Percentiles rank a stretch among this genome's conserved stretches.
These are phyloP conservation scores for Drosophila atripex DNA, from an alignment of 2,888 invertebrate species.

Conservation along the genomic window DNA sequence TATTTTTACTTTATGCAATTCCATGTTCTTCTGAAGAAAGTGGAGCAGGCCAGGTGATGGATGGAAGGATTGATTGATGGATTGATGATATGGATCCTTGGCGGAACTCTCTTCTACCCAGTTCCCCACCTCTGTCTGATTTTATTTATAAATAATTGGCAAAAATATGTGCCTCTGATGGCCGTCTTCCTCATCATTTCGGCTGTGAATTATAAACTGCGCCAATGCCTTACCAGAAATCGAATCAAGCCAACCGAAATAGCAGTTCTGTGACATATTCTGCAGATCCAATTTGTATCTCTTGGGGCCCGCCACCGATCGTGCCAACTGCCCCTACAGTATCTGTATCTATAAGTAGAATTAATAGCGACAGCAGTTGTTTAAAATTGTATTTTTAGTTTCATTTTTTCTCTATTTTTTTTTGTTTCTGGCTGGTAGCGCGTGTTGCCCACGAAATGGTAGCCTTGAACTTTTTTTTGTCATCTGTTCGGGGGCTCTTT, in stretches of 20 bases:
- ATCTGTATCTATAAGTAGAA: conserved; percentile 52
- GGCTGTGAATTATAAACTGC: conserved; percentile 60
- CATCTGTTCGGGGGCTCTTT: conserved; percentile 15
- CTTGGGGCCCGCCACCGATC: conserved; percentile 10
- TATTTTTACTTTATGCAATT: conserved; percentile 35
- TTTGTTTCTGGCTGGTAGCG: conserved; percentile 40
- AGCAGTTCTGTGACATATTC: conserved; percentile 34
- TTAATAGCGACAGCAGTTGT: conserved; percentile 54
- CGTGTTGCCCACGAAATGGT: conserved; percentile 64
- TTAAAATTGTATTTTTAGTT: conserved; percentile 17
- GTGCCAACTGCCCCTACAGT: conserved; percentile 39
- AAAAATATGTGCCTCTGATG: neutral
- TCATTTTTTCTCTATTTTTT: conserved; percentile 16
- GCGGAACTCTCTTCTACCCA: conserved; percentile 8
- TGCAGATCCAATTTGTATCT: conserved; percentile 46
- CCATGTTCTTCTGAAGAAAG: conserved; percentile 16
- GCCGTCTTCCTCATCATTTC: conserved; percentile 31
- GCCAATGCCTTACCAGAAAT: conserved; percentile 52
- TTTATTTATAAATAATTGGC: conserved; percentile 51
- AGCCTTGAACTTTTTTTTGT: conserved; percentile 70
- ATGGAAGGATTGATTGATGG: conserved; percentile 16
- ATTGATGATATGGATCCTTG: too few species aligned
- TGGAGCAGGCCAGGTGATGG: conserved; percentile 12
- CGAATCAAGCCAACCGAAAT: conserved; percentile 49
- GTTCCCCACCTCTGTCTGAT: neutral